Evolutionary conservation across 2,797 vertebrate genomes (phyloP).

Genomic region (Loris lydekkerianus): DNA sequence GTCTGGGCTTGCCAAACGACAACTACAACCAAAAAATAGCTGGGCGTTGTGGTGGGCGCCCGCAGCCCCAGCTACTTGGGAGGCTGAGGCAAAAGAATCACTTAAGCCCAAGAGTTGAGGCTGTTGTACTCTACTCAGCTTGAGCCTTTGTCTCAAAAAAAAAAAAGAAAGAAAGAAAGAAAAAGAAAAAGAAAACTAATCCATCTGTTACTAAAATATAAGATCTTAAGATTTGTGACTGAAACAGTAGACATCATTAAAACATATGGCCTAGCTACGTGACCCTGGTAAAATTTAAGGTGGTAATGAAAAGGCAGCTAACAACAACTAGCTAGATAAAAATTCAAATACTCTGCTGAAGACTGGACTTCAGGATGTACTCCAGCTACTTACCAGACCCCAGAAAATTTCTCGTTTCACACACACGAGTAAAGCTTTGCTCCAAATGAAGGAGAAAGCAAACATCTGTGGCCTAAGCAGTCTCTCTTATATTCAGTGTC

Average conservation of each 20-base stretch:
- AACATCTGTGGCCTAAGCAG: neutral
- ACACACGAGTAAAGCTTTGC: neutral
- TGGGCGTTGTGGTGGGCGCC: too few relatives aligned
- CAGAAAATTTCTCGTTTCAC: neutral
- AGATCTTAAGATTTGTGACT: neutral
- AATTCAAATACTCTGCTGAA: neutral
- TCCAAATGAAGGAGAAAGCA: conserved; percentile 31
- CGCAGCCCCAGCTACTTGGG: too few relatives aligned
- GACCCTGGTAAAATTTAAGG: neutral
- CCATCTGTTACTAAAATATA: conserved; percentile 36
- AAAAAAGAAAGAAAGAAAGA: too few relatives aligned
- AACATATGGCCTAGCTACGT: neutral
- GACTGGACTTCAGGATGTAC: neutral
- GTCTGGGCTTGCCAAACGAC: too few relatives aligned
- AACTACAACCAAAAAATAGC: too few relatives aligned
- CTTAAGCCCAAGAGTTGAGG: too few relatives aligned
- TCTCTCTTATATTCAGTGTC: neutral
- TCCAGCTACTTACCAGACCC: neutral
- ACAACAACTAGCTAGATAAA: neutral
- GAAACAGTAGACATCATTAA: neutral
- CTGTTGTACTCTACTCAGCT: too few relatives aligned
- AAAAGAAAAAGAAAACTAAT: neutral
- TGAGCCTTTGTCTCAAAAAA: too few relatives aligned
- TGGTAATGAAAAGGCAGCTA: neutral
- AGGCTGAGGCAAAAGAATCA: too few relatives aligned